Evolutionary conservation across 2,888 invertebrate species (phyloP), one percentile per base, ranked within the genome.

Genomic region (Prosopocoilus inquinatus): DNA sequence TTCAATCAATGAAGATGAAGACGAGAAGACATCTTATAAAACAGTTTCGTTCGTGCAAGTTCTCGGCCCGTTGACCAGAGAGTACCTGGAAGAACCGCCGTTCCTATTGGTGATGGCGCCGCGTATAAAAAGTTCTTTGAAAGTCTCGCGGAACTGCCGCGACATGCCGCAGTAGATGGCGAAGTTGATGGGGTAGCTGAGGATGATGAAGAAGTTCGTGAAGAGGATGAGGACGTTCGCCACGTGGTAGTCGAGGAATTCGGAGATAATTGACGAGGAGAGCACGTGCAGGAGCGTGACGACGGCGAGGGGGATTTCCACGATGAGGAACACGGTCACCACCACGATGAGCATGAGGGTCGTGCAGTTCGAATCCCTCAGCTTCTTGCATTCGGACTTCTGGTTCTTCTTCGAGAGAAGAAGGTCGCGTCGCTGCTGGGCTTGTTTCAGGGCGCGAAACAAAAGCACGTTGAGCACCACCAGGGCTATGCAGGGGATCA

Each of bases 81-180:
- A 91, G 73, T 91, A 91, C 66, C 89, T 82, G 47, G 90, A 89
- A 0, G 90, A 89, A 0, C 86, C 84, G 2, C 83, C 85, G 63
- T 86, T 86, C 64, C 84, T 83, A 2, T 84, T 82, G 1, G 82
- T 81, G 0, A 83, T 83, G 4, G 77, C 73, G 5, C 80, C 78
- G 44, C 85, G 76, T 41, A 91, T 84, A 71, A 96, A 95, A 5
- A 87, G 73, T 68, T 89, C 90, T 70, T 91, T 92, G 75, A 96
- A 96, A 0, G 96, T 96, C 74, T 95, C 94, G 48, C 96, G 82
- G 76, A 96, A 96, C 74, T 93, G 94, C 33, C 93, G 81, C 33
- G 93, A 94, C 96, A 96, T 97, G 15, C 94, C 94, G 74, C 95
- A 96, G 72, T 96, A 96, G 63, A 96, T 94, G 57, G 94, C 95